Evolutionary conservation across 2,113 vertebrate genomes (phyloP).

Genomic region (Cryptomyrus ogoouensis): DNA sequence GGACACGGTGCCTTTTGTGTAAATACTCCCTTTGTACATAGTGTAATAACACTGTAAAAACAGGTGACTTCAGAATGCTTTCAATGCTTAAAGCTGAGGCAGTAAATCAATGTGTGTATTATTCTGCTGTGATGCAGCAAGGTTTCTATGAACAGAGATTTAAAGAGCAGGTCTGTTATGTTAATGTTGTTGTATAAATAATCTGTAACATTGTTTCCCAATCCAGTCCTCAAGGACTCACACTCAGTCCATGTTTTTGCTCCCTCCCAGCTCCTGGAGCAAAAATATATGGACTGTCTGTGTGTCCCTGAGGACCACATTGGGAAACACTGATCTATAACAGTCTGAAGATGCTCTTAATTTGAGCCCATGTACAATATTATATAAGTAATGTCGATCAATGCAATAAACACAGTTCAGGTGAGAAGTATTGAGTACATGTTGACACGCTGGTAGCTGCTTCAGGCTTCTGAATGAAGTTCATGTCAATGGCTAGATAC

Average conservation of each 20-base stretch:
- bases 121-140: neutral
- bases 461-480: neutral
- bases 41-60: neutral
- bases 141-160: neutral
- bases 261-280: neutral
- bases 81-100: neutral
- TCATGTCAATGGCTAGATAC: neutral
- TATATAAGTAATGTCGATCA: neutral
- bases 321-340: neutral
- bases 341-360: neutral
- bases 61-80: neutral
- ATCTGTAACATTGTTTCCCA: neutral
- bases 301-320: neutral
- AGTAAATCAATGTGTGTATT: neutral
- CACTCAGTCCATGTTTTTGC: neutral
- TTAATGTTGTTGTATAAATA: neutral
- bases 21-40: slow-evolving; percentile 9
- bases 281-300: neutral
- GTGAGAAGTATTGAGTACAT: neutral
- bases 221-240: neutral
- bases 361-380: neutral
- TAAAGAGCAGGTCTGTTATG: neutral
- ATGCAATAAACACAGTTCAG: neutral
- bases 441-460: neutral
- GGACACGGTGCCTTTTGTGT: neutral